A percentile compares a stretch with the other conserved stretches of the same genome.
These are phyloP conservation scores for Apolygus lucorum DNA, from an alignment of 1,140 invertebrate genomes.

Conservation along the genomic window DNA sequence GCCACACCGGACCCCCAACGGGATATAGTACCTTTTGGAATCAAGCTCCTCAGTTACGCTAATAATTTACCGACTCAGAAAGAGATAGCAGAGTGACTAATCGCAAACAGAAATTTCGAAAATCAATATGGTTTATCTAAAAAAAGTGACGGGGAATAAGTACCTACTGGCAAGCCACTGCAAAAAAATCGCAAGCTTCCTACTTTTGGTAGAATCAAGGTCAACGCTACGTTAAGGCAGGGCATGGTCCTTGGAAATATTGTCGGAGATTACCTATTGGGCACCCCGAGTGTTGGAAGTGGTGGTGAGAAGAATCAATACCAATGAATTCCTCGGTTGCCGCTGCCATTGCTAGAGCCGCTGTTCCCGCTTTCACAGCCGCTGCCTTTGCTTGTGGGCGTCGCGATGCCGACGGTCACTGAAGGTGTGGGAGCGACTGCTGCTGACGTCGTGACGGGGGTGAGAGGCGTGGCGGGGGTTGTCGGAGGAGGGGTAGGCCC, in stretches of 20 bases:
- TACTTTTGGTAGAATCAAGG: no score
- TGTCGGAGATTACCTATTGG: background rate
- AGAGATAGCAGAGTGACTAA: no score
- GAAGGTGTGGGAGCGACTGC: background rate
- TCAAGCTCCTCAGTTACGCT: no score
- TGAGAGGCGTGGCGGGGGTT: background rate
- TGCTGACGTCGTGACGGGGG: background rate
- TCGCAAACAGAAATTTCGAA: no score
- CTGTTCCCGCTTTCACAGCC: background rate
- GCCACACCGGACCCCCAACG: no score
- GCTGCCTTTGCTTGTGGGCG: background rate
- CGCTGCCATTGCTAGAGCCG: background rate
- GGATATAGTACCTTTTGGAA: no score
- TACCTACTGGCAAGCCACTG: background rate
- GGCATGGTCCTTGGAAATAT: no score
- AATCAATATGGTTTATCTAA: no score
- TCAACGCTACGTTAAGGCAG: no score
- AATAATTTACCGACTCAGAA: no score
- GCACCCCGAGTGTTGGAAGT: background rate
- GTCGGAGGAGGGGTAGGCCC: slow-evolving; percentile 12
- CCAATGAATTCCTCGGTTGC: slow-evolving; percentile 9
- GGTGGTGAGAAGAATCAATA: background rate
- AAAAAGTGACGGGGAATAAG: no score
- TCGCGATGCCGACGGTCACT: background rate
- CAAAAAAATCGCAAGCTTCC: background rate